These are phyloP conservation scores for Coelopa pilipes DNA, from an alignment of 2,888 invertebrate species.

Conservation along the genomic window DNA sequence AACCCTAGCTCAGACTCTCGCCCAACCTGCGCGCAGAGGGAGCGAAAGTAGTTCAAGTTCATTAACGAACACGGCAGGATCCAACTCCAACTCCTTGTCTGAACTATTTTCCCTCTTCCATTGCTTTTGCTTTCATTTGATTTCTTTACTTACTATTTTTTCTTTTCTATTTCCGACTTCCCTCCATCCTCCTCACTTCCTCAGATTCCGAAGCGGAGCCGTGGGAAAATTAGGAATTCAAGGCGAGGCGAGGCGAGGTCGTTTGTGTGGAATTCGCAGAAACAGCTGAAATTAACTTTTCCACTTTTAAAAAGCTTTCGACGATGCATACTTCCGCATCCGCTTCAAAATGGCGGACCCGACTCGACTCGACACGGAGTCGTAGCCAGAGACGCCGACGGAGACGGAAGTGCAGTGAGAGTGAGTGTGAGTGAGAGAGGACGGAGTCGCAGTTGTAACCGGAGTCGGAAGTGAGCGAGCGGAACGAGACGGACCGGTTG, in stretches of 20 bases:
- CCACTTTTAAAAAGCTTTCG: constrained; percentile 58
- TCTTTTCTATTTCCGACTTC: too few relatives aligned
- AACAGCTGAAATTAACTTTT: constrained; percentile 45
- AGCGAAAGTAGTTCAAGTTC: constrained; percentile 20
- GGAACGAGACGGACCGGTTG: too few relatives aligned
- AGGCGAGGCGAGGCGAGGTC: background rate
- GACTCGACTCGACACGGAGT: background rate
- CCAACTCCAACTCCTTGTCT: too few relatives aligned
- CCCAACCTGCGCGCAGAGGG: background rate
- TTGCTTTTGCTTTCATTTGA: too few relatives aligned
- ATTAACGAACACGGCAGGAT: background rate
- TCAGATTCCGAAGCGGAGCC: background rate
- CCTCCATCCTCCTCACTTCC: too few relatives aligned
- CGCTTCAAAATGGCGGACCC: constrained; percentile 1
- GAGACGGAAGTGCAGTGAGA: too few relatives aligned
- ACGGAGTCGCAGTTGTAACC: too few relatives aligned
- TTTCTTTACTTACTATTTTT: too few relatives aligned
- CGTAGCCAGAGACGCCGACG: background rate
- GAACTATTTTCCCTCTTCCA: too few relatives aligned
- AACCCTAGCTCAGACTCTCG: too few relatives aligned
- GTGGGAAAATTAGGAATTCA: background rate
- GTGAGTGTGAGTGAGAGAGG: too few relatives aligned
- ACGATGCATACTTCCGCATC: constrained; percentile 46
- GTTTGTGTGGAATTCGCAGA: constrained; percentile 4
- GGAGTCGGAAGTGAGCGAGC: too few relatives aligned